Evolutionary conservation across 2,797 vertebrate species (phyloP).

Genomic region (Takifugu rubripes): DNA sequence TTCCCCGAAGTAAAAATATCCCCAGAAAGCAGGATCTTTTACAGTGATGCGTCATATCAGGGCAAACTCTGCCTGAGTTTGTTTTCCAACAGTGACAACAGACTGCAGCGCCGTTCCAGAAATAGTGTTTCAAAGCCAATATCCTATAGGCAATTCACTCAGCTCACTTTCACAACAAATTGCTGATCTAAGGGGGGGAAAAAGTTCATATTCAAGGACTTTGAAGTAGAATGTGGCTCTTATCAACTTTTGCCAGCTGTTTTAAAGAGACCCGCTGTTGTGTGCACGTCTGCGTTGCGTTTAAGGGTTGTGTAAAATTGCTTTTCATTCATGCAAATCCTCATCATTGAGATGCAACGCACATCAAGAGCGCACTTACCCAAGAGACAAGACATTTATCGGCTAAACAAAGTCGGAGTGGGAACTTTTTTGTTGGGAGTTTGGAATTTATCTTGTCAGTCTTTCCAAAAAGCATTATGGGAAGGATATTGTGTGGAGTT

Average conservation of each 20-base stretch:
- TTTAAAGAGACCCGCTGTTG: slow-evolving; percentile 36
- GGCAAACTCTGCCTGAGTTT: slow-evolving; percentile 36
- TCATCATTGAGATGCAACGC: slow-evolving; percentile 48
- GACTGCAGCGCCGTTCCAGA: slow-evolving; percentile 41
- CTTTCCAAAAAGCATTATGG: slow-evolving; percentile 14
- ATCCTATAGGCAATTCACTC: slow-evolving; percentile 52
- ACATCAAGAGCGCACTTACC: slow-evolving; percentile 45
- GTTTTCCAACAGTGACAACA: slow-evolving; percentile 56
- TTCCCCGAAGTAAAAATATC: slow-evolving; percentile 52
- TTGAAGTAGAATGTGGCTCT: slow-evolving; percentile 68
- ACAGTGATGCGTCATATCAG: slow-evolving; percentile 23
- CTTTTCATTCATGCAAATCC: slow-evolving; percentile 63
- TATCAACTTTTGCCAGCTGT: slow-evolving; percentile 72
- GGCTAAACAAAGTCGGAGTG: slow-evolving; percentile 43
- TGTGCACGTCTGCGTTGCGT: slow-evolving; percentile 23
- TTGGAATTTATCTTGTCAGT: slow-evolving; percentile 20
- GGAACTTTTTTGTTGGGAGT: slow-evolving; percentile 23
- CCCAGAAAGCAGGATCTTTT: slow-evolving; percentile 50
- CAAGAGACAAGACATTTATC: slow-evolving; percentile 47
- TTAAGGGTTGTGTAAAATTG: slow-evolving; percentile 43
- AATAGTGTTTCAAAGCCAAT: slow-evolving; percentile 50
- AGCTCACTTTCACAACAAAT: slow-evolving; percentile 49
- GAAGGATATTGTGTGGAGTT: slow-evolving; percentile 27
- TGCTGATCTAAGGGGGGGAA: slow-evolving; percentile 55
- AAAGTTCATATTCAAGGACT: slow-evolving; percentile 47